Evolutionary conservation across 1,140 invertebrate genomes (phyloP), one percentile per base, ranked within the genome.

Genomic region (Glomeris maerens): DNA sequence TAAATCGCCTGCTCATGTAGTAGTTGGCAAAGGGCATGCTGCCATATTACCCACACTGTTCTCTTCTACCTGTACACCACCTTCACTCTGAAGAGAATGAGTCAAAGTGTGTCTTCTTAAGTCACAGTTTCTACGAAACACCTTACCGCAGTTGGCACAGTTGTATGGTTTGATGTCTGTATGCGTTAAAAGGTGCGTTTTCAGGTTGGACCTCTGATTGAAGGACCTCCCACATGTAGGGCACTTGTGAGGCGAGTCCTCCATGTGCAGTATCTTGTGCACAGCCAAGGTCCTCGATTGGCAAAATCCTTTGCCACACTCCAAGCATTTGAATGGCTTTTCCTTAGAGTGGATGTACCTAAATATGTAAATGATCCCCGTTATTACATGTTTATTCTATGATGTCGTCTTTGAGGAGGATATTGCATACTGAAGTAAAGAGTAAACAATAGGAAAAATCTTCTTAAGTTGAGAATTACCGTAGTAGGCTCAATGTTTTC

Each of bases 331-430:
- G 71, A 94, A 97, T 1, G 92, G 92, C 64, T 97, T 97, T 64
- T 95, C 90, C 69, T 95, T 96, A 40, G 85, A 89, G 71, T 97
- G 92, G 50, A 95, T 97, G 68, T 93, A 95, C 72, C 86, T 92
- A 75, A 65, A 65, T 42, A 41, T 20, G 23, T 14, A 23, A 40
- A n/a, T n/a, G n/a, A n/a, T n/a, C n/a, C n/a, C n/a, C n/a, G n/a
- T n/a, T n/a, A n/a, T n/a, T n/a, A n/a, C n/a, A n/a, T n/a, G n/a
- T n/a, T n/a, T n/a, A n/a, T n/a, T n/a, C n/a, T n/a, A n/a, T n/a
- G n/a, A n/a, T n/a, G n/a, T n/a, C n/a, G n/a, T n/a, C n/a, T n/a
- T n/a, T n/a, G n/a, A n/a, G n/a, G n/a, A n/a, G n/a, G n/a, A n/a
- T n/a, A n/a, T n/a, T n/a, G n/a, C n/a, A n/a, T n/a, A n/a, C n/a